Base-by-base conservation (phyloP, 2,888 invertebrate species). In the Cotesia congregata region DNA sequence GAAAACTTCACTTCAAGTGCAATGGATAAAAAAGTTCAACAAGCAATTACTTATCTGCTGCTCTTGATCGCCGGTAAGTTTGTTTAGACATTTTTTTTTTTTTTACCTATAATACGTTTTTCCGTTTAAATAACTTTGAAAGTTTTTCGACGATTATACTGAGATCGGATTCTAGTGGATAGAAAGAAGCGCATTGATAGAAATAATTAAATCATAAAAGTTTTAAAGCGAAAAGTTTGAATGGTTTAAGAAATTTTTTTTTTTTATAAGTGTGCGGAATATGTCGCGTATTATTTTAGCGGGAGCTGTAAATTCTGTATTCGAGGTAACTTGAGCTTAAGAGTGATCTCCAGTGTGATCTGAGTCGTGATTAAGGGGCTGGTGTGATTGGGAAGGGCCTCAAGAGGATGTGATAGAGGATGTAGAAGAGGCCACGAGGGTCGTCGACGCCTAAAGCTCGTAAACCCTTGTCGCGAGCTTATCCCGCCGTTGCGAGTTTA, bases 11-110 rank as follows among this genome's bases (percentile, higher is more conserved):
- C 20, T 39, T 60, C 61, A 62, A 77, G 77, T 78, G 74, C 72
- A 73, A 80, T 80, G 80, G 80, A 80, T 79, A 83, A 79, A 76
- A 82, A 82, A 82, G 81, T 87, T 82, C 81, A 83, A 80, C 81
- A 81, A 81, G 84, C 82, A 74, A 73, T 83, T 75, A 78, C 84
- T 75, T 84, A 83, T 76, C 82, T 86, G 78, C 83, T 87, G 76
- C 80, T 86, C 67, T 80, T 88, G 77, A 81, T 85, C 82, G 82
- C 85, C 78, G 87, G 87, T 87, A 86, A 86, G 87, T 84, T 72
- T 65, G n/a, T 41, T 40, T 40, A 64, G 30, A 30, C 30, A 17
- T 40, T 20, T 65, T 62, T 17, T 6, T 20, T 39, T 61, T 5
- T 62, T 41, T 9, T 67, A 20, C 39, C 38, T 38, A 39, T 17